Base-by-base conservation (phyloP, 1,140 invertebrate genomes). In the Cydia pomonella region DNA sequence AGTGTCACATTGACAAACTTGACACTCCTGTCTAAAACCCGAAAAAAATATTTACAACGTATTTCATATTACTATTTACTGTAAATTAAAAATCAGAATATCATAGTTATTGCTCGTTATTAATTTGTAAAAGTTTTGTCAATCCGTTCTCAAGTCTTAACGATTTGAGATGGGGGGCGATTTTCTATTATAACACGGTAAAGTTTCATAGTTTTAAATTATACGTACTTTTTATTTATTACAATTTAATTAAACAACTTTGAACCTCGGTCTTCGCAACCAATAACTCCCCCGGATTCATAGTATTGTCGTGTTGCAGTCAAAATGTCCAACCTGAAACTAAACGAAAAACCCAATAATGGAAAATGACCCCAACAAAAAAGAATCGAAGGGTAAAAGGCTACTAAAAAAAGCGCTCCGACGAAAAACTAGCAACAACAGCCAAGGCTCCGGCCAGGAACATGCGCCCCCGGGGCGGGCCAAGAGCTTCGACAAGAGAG, bases 301-400 rank as follows among this genome's bases (percentile, higher is more conserved):
- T 59, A 59, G 23, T 5, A 18, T 29, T 66, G 16, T 38, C 50
- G 29, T 74, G 47, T 71, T 85, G 44, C 80, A 84, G 79, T 82
- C 82, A 86, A 88, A 87, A 92, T 92, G 88, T 82, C 76, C 73
- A 78, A 84, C 75, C 73, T 81, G 76, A 82, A 81, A 75, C 69
- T 80, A 73, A 76, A 44, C 69, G 81, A 84, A 82, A 84, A 81
- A 73, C 50, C 77, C 59, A 84, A 93, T 90, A 87, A 93, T 92
- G 91, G 91, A 93, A 88, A 91, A 93, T 93, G 92, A 93, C 83
- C 89, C 88, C 79, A 88, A 82, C 72, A 92, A 92, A 85, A 92
- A 90, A 80, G 89, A 91, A 76, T 92, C 90, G 38, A 92, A 91
- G 79, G 90, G 86, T 73, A 93, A 92, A 80, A 85, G 88, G 78